Conservation (phyloP, 37 sponge, comb jelly and placozoan species). For the Cliona cf. orientalis region DNA sequence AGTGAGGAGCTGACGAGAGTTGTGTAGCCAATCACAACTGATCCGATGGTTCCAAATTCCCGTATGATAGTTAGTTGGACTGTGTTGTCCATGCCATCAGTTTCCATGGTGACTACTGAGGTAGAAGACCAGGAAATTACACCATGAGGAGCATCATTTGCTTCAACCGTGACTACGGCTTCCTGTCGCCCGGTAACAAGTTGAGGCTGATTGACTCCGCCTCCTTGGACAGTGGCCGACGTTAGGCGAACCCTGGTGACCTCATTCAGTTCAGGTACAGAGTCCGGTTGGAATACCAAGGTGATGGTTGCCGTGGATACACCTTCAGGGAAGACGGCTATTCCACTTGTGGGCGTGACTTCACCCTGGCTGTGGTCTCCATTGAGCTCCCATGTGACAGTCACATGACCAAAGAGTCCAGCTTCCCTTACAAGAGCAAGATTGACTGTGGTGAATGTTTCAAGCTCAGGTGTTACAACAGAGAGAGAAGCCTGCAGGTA, state of each 20-base stretch:
- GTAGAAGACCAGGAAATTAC: conserved; percentile 55
- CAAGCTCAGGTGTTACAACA: conserved; percentile 20
- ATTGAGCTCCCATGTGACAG: conserved; percentile 51
- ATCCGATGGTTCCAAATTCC: conserved; percentile 80
- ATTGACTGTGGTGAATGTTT: conserved; percentile 24
- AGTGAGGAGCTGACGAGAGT: conserved; percentile 15
- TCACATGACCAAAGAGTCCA: conserved; percentile 76
- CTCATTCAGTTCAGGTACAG: conserved; percentile 76
- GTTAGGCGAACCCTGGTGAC: conserved; percentile 62
- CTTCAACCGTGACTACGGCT: conserved; percentile 75
- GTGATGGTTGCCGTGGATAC: conserved; percentile 37
- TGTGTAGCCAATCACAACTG: conserved; percentile 54
- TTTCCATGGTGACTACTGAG: conserved; percentile 30
- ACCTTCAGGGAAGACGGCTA: conserved; percentile 60
- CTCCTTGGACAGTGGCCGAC: conserved; percentile 31
- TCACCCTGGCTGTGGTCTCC: conserved; percentile 63
- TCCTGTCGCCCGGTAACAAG: conserved; percentile 31
- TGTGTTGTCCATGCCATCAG: conserved; percentile 38
- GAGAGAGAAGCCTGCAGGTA: conserved; percentile 44
- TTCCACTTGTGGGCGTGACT: conserved; percentile 68
- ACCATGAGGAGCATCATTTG: conserved; percentile 92
- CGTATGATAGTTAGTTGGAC: conserved; percentile 70
- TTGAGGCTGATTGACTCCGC: conserved; percentile 76
- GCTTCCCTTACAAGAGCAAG: conserved; percentile 55
- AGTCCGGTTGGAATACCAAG: conserved; percentile 61